Conservation (phyloP, 2,888 invertebrate genomes). For the Odontocolon sp. region DNA sequence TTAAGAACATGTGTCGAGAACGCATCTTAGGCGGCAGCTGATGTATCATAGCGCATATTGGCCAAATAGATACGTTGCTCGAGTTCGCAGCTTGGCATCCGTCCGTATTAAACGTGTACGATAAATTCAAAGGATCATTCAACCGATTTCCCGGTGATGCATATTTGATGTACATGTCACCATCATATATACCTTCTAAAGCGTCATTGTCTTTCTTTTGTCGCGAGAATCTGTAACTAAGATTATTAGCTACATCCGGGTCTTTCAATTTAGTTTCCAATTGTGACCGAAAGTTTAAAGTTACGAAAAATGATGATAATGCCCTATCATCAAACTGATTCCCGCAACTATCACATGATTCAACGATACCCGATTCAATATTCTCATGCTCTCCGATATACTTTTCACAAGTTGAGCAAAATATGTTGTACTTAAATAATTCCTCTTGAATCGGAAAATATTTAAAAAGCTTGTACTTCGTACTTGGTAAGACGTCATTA, state of each 20-base stretch:
- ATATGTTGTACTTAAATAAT: slow-evolving; percentile 15
- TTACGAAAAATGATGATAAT: slow-evolving; percentile 6
- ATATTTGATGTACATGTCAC: slow-evolving; percentile 6
- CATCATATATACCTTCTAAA: slow-evolving; percentile 22
- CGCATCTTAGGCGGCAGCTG: slow-evolving; percentile 57
- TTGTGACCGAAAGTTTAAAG: neutral
- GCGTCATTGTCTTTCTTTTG: neutral
- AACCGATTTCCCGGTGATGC: neutral
- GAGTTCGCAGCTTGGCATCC: slow-evolving; percentile 51
- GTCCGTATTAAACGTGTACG: slow-evolving; percentile 50
- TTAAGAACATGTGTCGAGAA: slow-evolving; percentile 47
- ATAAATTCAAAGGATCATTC: neutral
- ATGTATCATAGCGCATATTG: slow-evolving; percentile 54
- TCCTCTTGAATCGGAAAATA: slow-evolving; percentile 17
- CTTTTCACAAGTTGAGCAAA: slow-evolving; percentile 8
- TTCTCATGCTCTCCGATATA: slow-evolving; percentile 19
- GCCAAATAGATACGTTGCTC: slow-evolving; percentile 44
- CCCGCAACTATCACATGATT: neutral
- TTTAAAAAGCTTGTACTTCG: slow-evolving; percentile 34
- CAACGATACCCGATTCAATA: neutral
- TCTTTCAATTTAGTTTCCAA: neutral
- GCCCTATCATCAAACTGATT: neutral
- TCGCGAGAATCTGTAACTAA: neutral
- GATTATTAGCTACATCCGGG: neutral
- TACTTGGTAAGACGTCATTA: slow-evolving; percentile 26